These are phyloP conservation scores for Sphenodon punctatus DNA, from an alignment of 2,797 vertebrate genomes.

Conservation along the genomic window DNA sequence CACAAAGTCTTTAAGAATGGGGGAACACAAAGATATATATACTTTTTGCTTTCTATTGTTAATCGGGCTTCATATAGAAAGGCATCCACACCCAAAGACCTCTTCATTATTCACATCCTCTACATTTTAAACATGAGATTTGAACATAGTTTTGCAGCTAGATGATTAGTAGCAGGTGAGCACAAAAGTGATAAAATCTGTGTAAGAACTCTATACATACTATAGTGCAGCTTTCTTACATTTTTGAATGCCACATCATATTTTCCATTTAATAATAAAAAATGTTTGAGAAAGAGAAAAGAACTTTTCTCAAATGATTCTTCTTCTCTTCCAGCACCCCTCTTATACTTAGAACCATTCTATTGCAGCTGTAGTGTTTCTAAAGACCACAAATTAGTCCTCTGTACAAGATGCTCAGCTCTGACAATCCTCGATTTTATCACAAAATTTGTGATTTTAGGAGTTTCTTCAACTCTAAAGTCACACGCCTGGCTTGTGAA, in stretches of 20 bases:
- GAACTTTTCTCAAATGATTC: not conserved
- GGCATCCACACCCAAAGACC: not conserved
- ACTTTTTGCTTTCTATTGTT: not conserved
- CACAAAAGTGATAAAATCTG: not conserved
- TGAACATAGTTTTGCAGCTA: not conserved
- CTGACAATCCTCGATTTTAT: no score
- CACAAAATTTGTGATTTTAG: no score
- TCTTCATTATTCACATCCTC: constrained; percentile 1
- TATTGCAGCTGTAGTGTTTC: no score
- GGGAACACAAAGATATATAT: no score
- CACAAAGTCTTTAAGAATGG: no score
- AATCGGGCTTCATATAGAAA: not conserved
- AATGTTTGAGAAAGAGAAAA: not conserved
- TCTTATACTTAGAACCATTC: no score
- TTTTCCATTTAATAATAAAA: not conserved
- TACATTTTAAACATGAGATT: not conserved
- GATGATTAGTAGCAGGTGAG: not conserved
- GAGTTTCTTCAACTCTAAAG: no score
- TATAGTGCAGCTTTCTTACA: not conserved
- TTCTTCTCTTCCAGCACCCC: not conserved
- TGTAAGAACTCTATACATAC: not conserved
- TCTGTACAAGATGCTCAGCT: no score
- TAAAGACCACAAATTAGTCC: no score
- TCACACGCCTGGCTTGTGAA: no score
- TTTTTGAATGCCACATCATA: not conserved